A percentile compares a stretch with the other conserved stretches of the same genome.
Evolutionary conservation across 2,888 invertebrate genomes (phyloP).

Genomic region (Lithodes maja): DNA sequence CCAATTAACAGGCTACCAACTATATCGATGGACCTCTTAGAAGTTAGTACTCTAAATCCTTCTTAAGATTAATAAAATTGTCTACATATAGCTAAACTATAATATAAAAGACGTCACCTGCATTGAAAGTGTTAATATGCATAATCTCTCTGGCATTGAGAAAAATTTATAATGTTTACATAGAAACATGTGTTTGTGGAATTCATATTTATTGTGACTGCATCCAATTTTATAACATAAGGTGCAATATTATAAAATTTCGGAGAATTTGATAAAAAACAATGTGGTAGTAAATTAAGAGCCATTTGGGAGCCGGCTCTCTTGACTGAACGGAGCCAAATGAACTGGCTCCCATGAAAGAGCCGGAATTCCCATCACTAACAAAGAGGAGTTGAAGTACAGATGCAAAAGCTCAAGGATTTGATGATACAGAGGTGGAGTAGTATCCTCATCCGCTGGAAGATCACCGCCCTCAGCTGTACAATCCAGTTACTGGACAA

Average conservation of each 20-base stretch:
- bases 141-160: not conserved
- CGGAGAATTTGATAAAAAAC: not conserved
- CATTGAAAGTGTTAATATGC: not conserved
- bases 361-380: slow-evolving; percentile 29
- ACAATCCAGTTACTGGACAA: no score
- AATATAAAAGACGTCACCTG: no score
- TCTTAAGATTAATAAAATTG: no score
- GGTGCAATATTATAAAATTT: not conserved
- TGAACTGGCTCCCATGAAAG: slow-evolving; percentile 21
- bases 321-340: slow-evolving; percentile 15
- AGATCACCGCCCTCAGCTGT: no score
- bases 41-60: no score
- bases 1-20: no score
- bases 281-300: not conserved
- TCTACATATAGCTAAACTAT: no score
- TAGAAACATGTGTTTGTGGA: not conserved
- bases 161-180: not conserved
- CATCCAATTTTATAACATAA: slow-evolving; percentile 3
- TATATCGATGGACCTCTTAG: no score
- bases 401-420: no score
- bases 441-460: no score
- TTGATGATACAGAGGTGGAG: no score
- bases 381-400: no score
- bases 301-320: slow-evolving; percentile 10
- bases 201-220: slow-evolving; percentile 12